Conservation (phyloP, 2,888 invertebrate species). For the Allacma fusca region DNA sequence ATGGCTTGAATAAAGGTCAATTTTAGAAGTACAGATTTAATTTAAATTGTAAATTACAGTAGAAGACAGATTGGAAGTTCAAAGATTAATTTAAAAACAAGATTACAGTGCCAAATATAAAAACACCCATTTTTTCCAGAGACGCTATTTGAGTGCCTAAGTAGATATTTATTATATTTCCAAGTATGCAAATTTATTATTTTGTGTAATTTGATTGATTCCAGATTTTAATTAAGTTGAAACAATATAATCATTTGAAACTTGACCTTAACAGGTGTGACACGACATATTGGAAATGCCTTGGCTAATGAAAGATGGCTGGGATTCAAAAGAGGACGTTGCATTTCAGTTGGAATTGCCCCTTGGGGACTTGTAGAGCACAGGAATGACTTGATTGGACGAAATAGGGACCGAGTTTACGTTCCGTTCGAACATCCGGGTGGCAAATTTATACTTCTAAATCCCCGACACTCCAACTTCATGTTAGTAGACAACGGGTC, state of each 20-base stretch:
- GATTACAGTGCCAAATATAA: too few relatives aligned
- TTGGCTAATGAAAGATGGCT: constrained; percentile 72
- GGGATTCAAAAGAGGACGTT: constrained; percentile 83
- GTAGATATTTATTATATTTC: too few relatives aligned
- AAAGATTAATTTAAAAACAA: too few relatives aligned
- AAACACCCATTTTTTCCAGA: too few relatives aligned
- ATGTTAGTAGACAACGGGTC: constrained; percentile 98
- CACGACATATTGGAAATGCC: constrained; percentile 95
- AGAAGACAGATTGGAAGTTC: too few relatives aligned
- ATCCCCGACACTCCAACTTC: constrained; percentile 97
- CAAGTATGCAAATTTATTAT: too few relatives aligned
- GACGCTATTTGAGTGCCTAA: too few relatives aligned
- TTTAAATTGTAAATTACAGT: too few relatives aligned
- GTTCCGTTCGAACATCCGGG: constrained; percentile 74
- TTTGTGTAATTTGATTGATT: too few relatives aligned
- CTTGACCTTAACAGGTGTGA: constrained; percentile 76
- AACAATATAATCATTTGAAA: too few relatives aligned
- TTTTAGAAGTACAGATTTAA: too few relatives aligned
- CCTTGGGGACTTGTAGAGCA: constrained; percentile 99
- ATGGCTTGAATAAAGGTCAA: constrained; percentile 91
- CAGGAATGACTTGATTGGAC: constrained; percentile 87
- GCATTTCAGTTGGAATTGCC: constrained; percentile 96
- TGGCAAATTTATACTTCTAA: constrained; percentile 90
- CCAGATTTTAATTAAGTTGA: too few relatives aligned
- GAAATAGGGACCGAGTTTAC: constrained; percentile 88